phyloP scores from a whole-genome alignment of 2,797 vertebrate species.

The Picus viridis region DNA sequence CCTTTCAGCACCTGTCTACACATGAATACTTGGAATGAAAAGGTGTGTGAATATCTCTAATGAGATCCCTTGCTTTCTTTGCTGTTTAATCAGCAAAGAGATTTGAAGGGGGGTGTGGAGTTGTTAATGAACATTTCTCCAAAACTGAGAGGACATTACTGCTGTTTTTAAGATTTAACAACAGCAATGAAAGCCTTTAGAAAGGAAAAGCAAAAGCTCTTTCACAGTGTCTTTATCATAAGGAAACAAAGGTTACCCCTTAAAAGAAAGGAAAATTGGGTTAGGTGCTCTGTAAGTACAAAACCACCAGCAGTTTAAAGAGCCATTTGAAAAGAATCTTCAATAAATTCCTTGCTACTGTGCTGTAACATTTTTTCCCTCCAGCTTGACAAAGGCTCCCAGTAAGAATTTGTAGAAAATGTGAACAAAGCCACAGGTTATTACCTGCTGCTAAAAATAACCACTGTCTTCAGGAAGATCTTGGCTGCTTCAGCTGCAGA shows the following conservation, averaged over 20 bases:
- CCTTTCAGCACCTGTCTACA: neutral
- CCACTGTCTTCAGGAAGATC: neutral
- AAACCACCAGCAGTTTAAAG: constrained; percentile 17
- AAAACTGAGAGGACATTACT: neutral
- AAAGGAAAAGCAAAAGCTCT: neutral
- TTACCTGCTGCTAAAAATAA: constrained; percentile 16
- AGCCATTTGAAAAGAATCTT: constrained; percentile 40
- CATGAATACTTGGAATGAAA: neutral
- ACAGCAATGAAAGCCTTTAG: neutral
- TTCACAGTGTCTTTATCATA: neutral
- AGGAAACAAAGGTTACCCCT: constrained; percentile 7
- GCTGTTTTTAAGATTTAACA: neutral
- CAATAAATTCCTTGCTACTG: neutral
- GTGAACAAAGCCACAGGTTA: neutral
- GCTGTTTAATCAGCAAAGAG: neutral
- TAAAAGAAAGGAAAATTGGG: constrained; percentile 27
- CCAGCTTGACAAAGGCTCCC: neutral
- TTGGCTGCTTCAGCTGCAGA: neutral
- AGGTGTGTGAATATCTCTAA: neutral
- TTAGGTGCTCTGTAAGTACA: constrained; percentile 14
- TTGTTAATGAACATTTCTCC: neutral
- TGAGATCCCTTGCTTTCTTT: neutral
- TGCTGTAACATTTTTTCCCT: neutral
- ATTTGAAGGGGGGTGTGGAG: neutral
- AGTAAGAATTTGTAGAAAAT: neutral